A percentile compares a stretch with the other conserved stretches of the same genome.
phyloP scores from a whole-genome alignment of 2,113 vertebrate species.

The Rhynchomys soricoides region DNA sequence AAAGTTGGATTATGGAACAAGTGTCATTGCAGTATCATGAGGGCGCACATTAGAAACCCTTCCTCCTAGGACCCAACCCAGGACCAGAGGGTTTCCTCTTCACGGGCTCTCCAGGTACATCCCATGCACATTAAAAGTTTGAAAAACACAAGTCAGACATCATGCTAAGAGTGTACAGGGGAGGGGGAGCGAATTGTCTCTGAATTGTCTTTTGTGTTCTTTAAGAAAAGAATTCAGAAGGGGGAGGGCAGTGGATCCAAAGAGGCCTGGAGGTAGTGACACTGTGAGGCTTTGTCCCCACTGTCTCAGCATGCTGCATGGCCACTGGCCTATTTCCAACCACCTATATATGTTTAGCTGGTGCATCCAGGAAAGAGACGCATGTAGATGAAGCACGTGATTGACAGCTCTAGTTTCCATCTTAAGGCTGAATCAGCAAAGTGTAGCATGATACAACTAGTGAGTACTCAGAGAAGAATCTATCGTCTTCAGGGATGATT shows the following conservation, averaged over 20 bases:
- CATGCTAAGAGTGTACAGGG: not conserved
- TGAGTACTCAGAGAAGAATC: not conserved
- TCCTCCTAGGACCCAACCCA: not conserved
- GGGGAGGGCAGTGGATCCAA: not conserved
- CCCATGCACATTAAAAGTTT: not conserved
- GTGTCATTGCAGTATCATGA: not conserved
- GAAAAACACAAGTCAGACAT: not conserved
- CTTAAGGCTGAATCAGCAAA: not conserved
- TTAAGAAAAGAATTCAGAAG: not conserved
- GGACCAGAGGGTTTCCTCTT: conserved; percentile 9
- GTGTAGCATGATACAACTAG: not conserved
- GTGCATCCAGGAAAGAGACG: not conserved
- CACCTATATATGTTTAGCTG: not conserved
- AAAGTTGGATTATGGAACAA: not conserved
- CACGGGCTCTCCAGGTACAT: not conserved
- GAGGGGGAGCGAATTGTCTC: not conserved
- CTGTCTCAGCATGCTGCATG: not conserved
- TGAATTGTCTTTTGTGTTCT: not conserved
- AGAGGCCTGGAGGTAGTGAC: not conserved
- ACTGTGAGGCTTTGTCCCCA: not conserved
- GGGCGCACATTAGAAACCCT: not conserved
- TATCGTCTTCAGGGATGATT: not conserved
- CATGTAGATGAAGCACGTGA: not conserved
- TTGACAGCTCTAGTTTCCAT: not conserved
- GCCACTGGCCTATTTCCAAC: not conserved